A percentile compares a stretch with the other conserved stretches of the same genome.
These are phyloP conservation scores for Andrena haemorrhoa DNA, from an alignment of 2,888 invertebrate genomes.

Conservation along the genomic window DNA sequence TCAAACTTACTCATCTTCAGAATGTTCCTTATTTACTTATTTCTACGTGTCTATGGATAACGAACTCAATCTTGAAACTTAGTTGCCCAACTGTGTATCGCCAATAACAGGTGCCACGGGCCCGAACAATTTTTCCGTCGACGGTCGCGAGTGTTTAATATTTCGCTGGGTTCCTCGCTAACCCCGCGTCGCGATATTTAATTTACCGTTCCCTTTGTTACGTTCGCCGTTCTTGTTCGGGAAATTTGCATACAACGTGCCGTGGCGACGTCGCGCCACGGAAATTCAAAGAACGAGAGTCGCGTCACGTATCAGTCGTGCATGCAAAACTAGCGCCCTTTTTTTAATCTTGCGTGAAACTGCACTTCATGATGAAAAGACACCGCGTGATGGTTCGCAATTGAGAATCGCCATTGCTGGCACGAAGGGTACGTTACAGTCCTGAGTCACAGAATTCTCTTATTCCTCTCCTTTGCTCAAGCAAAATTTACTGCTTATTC, in stretches of 20 bases:
- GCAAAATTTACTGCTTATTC: too few species aligned
- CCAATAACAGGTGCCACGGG: not conserved
- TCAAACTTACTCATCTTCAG: too few species aligned
- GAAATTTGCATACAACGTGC: constrained; percentile 52
- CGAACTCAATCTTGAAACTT: too few species aligned
- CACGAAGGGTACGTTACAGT: too few species aligned
- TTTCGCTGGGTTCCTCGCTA: constrained; percentile 5
- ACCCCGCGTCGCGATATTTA: constrained; percentile 38
- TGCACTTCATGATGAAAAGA: not conserved
- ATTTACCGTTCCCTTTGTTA: constrained; percentile 43
- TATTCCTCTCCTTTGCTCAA: too few species aligned
- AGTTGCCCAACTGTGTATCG: not conserved
- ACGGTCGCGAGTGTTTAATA: constrained; percentile 29
- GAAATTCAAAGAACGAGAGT: constrained; percentile 43
- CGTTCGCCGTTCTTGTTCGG: constrained; percentile 22
- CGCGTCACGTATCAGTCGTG: constrained; percentile 42
- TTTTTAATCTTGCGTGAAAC: constrained; percentile 42
- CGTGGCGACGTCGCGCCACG: constrained; percentile 6
- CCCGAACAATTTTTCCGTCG: not conserved
- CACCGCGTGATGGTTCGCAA: not conserved
- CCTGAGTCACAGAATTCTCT: too few species aligned
- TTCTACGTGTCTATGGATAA: too few species aligned
- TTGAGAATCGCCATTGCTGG: not conserved
- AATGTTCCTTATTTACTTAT: too few species aligned
- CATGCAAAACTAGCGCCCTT: constrained; percentile 27